A percentile compares a stretch with the other conserved stretches of the same genome.
These are phyloP conservation scores for Agraylea sexmaculata DNA, from an alignment of 1,140 invertebrate genomes.

Conservation along the genomic window DNA sequence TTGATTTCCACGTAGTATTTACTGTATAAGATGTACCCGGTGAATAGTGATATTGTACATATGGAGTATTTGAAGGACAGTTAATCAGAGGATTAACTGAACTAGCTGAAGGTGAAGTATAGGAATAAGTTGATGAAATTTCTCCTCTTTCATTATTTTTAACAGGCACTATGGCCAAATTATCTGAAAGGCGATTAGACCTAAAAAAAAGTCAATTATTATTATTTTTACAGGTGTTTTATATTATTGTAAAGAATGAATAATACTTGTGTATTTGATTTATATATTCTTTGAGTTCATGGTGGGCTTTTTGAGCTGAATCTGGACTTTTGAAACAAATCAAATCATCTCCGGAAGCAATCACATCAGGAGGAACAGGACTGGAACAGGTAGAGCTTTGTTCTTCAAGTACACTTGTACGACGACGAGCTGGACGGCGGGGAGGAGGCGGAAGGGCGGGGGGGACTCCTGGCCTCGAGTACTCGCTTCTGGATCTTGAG, in stretches of 20 bases:
- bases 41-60: slow-evolving; percentile 12
- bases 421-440: slow-evolving; percentile 36
- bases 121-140: too few relatives aligned
- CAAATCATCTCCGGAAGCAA: slow-evolving; percentile 52
- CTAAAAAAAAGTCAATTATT: slow-evolving; percentile 26
- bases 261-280: slow-evolving; percentile 41
- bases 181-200: slow-evolving; percentile 31
- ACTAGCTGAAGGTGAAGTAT: slow-evolving; percentile 15
- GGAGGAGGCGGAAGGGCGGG: slow-evolving; percentile 38
- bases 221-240: background rate
- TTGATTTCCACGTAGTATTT: too few relatives aligned
- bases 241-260: slow-evolving; percentile 4
- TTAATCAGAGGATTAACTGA: slow-evolving; percentile 18
- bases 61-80: slow-evolving; percentile 12
- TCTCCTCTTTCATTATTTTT: slow-evolving; percentile 4
- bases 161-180: slow-evolving; percentile 11
- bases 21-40: background rate
- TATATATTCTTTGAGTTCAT: slow-evolving; percentile 41
- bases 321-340: slow-evolving; percentile 63
- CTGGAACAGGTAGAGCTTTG: slow-evolving; percentile 34
- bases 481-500: slow-evolving; percentile 25
- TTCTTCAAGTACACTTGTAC: slow-evolving; percentile 24
- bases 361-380: slow-evolving; percentile 38
- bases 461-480: slow-evolving; percentile 25
- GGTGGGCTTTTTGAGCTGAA: slow-evolving; percentile 35